Percentiles rank a stretch among this genome's conserved stretches.
Conservation (phyloP, 2,797 vertebrate genomes). For the Odontamblyopus rebecca region DNA sequence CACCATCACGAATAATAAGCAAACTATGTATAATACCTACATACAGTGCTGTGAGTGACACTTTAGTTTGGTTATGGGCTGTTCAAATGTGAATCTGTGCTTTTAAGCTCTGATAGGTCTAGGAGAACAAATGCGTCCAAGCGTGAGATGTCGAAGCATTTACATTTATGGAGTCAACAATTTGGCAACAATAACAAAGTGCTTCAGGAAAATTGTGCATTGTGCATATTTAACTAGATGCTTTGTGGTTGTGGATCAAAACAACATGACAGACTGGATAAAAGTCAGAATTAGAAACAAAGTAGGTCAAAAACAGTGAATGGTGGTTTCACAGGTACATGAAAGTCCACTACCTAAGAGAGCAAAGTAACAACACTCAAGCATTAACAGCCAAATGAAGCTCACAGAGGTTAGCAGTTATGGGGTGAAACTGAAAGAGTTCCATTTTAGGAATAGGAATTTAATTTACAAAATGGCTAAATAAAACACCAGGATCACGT, state of each 20-base stretch:
- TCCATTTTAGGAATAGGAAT: too few relatives aligned
- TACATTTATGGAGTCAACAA: slow-evolving; percentile 26
- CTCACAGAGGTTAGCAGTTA: too few relatives aligned
- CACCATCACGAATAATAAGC: too few relatives aligned
- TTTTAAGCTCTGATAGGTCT: slow-evolving; percentile 53
- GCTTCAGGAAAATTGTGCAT: slow-evolving; percentile 6
- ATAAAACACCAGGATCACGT: too few relatives aligned
- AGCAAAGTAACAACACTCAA: neutral
- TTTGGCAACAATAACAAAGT: slow-evolving; percentile 33
- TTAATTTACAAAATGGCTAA: too few relatives aligned
- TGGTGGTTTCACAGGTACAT: neutral
- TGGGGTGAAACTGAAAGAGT: too few relatives aligned
- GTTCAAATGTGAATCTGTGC: slow-evolving; percentile 29
- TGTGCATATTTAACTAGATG: slow-evolving; percentile 1
- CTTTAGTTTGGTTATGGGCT: slow-evolving; percentile 48
- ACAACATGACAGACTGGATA: neutral
- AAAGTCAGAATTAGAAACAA: slow-evolving; percentile 17
- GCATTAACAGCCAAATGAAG: neutral
- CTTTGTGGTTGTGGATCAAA: neutral
- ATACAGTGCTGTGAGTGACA: slow-evolving; percentile 40
- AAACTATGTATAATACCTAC: slow-evolving; percentile 40
- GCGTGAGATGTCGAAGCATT: slow-evolving; percentile 37
- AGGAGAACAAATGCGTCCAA: slow-evolving; percentile 59
- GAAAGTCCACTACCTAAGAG: neutral
- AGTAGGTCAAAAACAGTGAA: slow-evolving; percentile 32